Conservation (phyloP, 2,888 invertebrate species). For the Drosophila robusta region DNA sequence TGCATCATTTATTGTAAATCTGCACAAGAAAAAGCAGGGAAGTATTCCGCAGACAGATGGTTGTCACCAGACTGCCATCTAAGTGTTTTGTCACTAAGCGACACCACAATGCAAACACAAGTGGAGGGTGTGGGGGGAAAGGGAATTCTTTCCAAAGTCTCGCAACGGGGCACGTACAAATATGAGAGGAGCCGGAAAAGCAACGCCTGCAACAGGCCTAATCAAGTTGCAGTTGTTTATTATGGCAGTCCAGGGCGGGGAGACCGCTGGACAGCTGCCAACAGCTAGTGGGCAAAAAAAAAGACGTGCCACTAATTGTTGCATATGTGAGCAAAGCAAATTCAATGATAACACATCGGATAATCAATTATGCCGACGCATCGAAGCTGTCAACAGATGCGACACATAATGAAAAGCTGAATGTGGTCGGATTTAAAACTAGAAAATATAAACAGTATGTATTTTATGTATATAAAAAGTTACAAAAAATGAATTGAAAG, state of each 20-base stretch:
- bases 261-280: slow-evolving; percentile 10
- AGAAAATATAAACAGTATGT: too few relatives aligned
- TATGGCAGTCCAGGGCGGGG: background rate
- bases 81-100: slow-evolving; percentile 22
- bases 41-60: slow-evolving; percentile 12
- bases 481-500: too few relatives aligned
- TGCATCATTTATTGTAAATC: slow-evolving; percentile 36
- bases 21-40: background rate
- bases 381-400: slow-evolving; percentile 39
- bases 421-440: background rate
- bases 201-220: slow-evolving; percentile 33
- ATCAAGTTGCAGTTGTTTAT: slow-evolving; percentile 48
- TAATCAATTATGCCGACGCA: slow-evolving; percentile 44
- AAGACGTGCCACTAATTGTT: slow-evolving; percentile 37
- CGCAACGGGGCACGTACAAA: slow-evolving; percentile 47
- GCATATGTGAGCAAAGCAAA: slow-evolving; percentile 11
- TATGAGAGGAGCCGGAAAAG: slow-evolving; percentile 6
- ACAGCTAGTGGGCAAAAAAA: slow-evolving; percentile 6
- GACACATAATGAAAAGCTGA: background rate
- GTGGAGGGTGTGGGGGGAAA: background rate
- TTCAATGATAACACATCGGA: slow-evolving; percentile 22
- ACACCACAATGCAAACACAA: slow-evolving; percentile 5
- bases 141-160: background rate
- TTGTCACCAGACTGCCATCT: slow-evolving; percentile 22
- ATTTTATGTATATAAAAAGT: too few relatives aligned